phyloP scores from a whole-genome alignment of 1,140 invertebrate genomes.

The Campoletis sonorensis region DNA sequence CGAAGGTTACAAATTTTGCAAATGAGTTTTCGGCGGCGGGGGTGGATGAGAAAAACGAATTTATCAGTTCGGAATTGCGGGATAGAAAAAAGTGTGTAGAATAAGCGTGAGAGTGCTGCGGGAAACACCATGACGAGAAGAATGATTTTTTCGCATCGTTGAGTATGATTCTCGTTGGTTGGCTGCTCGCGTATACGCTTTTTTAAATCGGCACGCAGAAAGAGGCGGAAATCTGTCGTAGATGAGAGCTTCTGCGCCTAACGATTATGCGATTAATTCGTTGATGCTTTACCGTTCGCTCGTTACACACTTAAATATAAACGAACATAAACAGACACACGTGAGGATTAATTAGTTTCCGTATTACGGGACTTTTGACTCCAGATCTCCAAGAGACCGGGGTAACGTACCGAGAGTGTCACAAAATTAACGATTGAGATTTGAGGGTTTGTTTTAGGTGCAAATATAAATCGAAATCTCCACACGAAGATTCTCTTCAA shows the following conservation, averaged over 20 bases:
- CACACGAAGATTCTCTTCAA: too few relatives aligned
- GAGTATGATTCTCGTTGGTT: conserved; percentile 19
- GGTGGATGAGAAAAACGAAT: too few relatives aligned
- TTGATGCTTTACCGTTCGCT: conserved; percentile 35
- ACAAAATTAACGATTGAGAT: too few relatives aligned
- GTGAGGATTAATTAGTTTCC: conserved; percentile 49
- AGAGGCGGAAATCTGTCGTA: conserved; percentile 48
- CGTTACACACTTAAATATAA: too few relatives aligned
- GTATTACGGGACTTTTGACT: conserved; percentile 12
- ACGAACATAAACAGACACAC: too few relatives aligned
- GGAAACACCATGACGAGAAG: conserved; percentile 39
- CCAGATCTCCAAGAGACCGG: background rate
- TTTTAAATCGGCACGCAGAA: background rate
- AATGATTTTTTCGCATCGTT: conserved; percentile 37
- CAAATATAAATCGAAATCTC: too few relatives aligned
- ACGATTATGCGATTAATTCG: conserved; percentile 52
- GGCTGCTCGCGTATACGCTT: conserved; percentile 1
- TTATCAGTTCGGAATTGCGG: too few relatives aligned
- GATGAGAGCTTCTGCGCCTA: conserved; percentile 51
- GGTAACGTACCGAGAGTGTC: too few relatives aligned
- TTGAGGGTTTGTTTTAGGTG: too few relatives aligned
- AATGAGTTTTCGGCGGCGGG: too few relatives aligned
- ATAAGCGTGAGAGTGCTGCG: conserved; percentile 10
- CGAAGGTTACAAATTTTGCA: too few relatives aligned
- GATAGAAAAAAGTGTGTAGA: too few relatives aligned